Evolutionary conservation across 2,888 invertebrate genomes (phyloP).

Genomic region (Spialia ferax): DNA sequence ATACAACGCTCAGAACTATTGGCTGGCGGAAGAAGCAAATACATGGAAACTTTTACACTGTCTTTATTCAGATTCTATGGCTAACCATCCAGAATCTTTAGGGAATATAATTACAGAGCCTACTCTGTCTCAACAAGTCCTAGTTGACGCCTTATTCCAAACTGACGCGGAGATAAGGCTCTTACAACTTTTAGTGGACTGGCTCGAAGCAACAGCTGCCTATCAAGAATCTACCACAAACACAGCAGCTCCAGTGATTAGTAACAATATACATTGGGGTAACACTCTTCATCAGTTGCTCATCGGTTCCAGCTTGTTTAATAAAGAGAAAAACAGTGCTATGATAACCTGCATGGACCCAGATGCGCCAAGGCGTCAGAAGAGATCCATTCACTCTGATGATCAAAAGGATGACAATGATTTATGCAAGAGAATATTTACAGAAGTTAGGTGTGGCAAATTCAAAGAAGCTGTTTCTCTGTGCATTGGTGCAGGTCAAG

Average conservation of each 20-base stretch:
- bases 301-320: slow-evolving; percentile 77
- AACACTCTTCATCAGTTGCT: slow-evolving; percentile 94
- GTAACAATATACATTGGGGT: slow-evolving; percentile 94
- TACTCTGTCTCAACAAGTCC: slow-evolving; percentile 71
- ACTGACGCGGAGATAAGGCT: slow-evolving; percentile 87
- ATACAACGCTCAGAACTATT: slow-evolving; percentile 80
- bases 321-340: slow-evolving; percentile 73
- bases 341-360: slow-evolving; percentile 93
- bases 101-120: slow-evolving; percentile 73
- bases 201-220: slow-evolving; percentile 95
- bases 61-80: slow-evolving; percentile 93
- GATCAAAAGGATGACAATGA: slow-evolving; percentile 92
- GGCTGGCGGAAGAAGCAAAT: slow-evolving; percentile 93
- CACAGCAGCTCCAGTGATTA: slow-evolving; percentile 74
- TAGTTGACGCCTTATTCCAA: slow-evolving; percentile 73
- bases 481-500: slow-evolving; percentile 95
- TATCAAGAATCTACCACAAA: slow-evolving; percentile 90
- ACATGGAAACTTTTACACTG: slow-evolving; percentile 95
- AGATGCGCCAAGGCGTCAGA: slow-evolving; percentile 94
- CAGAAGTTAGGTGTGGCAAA: slow-evolving; percentile 94
- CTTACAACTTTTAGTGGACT: slow-evolving; percentile 95
- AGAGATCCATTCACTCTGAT: slow-evolving; percentile 93
- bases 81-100: slow-evolving; percentile 85
- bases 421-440: slow-evolving; percentile 88
- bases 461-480: slow-evolving; percentile 94